A percentile compares a stretch with the other conserved stretches of the same genome.
These are phyloP conservation scores for Tiphia femorata DNA, from an alignment of 2,888 invertebrate species.

Conservation along the genomic window DNA sequence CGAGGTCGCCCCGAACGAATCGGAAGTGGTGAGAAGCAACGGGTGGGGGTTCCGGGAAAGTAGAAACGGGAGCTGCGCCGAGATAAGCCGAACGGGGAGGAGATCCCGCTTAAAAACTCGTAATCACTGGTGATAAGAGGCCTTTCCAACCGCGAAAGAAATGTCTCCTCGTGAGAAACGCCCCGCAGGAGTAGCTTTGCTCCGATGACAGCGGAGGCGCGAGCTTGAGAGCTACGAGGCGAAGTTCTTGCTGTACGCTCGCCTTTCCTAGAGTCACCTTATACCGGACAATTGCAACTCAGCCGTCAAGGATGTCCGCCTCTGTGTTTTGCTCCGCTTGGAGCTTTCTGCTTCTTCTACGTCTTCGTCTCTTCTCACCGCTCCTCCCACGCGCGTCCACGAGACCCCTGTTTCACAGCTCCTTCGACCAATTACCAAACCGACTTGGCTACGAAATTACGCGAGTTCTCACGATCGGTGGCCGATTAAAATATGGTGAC, in stretches of 20 bases:
- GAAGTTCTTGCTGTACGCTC: background rate
- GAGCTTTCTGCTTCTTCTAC: background rate
- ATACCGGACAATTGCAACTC: background rate
- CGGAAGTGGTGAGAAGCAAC: slow-evolving; percentile 4
- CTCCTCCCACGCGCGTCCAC: background rate
- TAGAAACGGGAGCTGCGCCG: slow-evolving; percentile 17
- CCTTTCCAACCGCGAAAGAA: slow-evolving; percentile 34
- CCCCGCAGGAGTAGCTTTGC: slow-evolving; percentile 6
- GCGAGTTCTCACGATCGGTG: background rate
- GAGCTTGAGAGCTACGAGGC: no score
- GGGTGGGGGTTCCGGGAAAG: slow-evolving; percentile 4
- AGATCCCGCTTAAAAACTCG: slow-evolving; percentile 55
- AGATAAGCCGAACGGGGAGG: slow-evolving; percentile 26
- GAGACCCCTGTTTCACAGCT: slow-evolving; percentile 11
- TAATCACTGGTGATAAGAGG: slow-evolving; percentile 55
- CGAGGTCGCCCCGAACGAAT: no score
- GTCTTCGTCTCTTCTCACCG: background rate
- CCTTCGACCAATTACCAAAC: slow-evolving; percentile 41
- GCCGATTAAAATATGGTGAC: slow-evolving; percentile 33
- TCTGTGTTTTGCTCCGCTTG: background rate
- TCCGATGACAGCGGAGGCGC: background rate
- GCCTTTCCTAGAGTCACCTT: background rate
- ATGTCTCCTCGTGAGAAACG: no score
- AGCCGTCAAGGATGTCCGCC: background rate
- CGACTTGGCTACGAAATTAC: slow-evolving; percentile 35